Percentiles rank a stretch among this genome's conserved stretches.
Conservation (phyloP, 1,140 invertebrate species). For the Drosophila ironensis region DNA sequence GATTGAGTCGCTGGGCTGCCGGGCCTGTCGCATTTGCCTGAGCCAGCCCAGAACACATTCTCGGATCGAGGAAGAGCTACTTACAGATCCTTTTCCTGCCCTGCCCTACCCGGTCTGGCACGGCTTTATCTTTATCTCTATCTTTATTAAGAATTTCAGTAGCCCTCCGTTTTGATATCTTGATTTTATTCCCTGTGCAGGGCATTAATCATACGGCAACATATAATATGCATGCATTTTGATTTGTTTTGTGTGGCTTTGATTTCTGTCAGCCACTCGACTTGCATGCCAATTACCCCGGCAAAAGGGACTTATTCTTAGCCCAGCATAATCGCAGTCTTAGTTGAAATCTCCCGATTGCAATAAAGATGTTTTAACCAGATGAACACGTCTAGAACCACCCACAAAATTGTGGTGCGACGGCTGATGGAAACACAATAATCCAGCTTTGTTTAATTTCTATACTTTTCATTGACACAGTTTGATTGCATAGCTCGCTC, state of each 20-base stretch:
- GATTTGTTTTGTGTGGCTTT: slow-evolving; percentile 73
- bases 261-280: slow-evolving; percentile 60
- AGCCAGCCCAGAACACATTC: slow-evolving; percentile 8
- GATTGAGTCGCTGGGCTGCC: slow-evolving; percentile 8
- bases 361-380: not conserved
- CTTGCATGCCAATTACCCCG: slow-evolving; percentile 69
- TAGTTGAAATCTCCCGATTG: slow-evolving; percentile 7
- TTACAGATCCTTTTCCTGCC: slow-evolving; percentile 63
- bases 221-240: slow-evolving; percentile 59
- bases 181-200: slow-evolving; percentile 66
- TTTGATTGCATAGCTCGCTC: slow-evolving; percentile 17
- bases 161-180: slow-evolving; percentile 74
- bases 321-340: slow-evolving; percentile 1
- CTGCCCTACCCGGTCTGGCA: not conserved
- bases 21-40: not conserved
- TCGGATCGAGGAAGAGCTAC: slow-evolving; percentile 29
- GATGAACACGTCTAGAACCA: slow-evolving; percentile 11
- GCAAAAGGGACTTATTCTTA: not conserved
- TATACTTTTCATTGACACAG: slow-evolving; percentile 18
- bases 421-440: not conserved
- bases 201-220: slow-evolving; percentile 65
- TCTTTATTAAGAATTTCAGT: slow-evolving; percentile 80
- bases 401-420: slow-evolving; percentile 7
- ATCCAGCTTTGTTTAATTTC: not conserved
- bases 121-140: slow-evolving; percentile 37